A percentile compares a stretch with the other conserved stretches of the same genome.
These are phyloP conservation scores for Pseudorhiza aurosa DNA, from an alignment of 30 jellyfish, hydroid and myxozoan species.

Conservation along the genomic window DNA sequence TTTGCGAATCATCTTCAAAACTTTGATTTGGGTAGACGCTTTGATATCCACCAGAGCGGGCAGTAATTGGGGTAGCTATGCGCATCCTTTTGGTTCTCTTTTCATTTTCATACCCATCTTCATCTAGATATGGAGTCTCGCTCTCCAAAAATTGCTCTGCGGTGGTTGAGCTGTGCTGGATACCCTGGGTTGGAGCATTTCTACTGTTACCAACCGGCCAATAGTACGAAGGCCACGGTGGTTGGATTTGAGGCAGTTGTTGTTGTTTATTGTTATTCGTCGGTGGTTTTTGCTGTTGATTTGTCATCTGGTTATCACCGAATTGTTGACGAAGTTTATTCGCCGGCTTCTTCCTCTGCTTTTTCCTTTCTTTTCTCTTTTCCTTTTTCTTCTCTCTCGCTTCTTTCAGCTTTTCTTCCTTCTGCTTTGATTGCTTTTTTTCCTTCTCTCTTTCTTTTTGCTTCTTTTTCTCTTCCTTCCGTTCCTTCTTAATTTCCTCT, in stretches of 20 bases:
- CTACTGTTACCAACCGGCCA: not conserved
- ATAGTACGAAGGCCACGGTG: conserved; percentile 18
- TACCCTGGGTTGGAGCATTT: not conserved
- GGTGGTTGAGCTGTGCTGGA: not conserved
- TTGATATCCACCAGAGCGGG: not conserved
- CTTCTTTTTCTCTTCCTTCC: not conserved
- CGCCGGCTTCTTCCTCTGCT: not conserved
- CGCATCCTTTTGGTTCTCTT: conserved; percentile 37
- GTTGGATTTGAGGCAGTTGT: conserved; percentile 5
- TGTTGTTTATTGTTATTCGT: not conserved
- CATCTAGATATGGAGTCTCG: conserved; percentile 10
- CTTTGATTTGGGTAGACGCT: not conserved
- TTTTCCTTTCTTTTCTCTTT: not conserved
- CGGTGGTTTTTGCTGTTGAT: not conserved
- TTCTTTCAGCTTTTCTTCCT: not conserved
- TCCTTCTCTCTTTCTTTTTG: not conserved
- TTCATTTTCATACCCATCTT: conserved; percentile 11
- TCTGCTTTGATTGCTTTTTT: not conserved
- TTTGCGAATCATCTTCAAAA: conserved; percentile 41
- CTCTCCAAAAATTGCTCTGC: not conserved
- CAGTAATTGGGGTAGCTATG: conserved; percentile 22
- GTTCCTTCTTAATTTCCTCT: not conserved
- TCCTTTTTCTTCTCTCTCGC: not conserved
- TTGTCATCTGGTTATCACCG: not conserved
- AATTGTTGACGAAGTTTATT: not conserved